These are phyloP conservation scores for Andrena marginata DNA, from an alignment of 2,888 invertebrate species.

Conservation along the genomic window DNA sequence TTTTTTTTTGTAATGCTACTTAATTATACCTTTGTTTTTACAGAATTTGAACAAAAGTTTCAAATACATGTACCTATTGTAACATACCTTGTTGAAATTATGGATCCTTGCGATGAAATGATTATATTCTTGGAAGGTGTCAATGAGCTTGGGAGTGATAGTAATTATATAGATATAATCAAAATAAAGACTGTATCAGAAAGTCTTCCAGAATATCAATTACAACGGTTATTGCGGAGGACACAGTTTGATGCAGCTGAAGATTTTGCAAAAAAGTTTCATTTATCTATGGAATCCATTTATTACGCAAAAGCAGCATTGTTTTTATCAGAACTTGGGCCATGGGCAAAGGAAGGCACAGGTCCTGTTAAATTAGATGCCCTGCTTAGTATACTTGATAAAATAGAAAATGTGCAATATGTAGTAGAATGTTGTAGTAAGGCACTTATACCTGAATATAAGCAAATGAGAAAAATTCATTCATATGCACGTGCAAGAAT, in stretches of 20 bases:
- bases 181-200: constrained; percentile 83
- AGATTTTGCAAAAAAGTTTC: constrained; percentile 84
- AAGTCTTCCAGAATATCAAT: constrained; percentile 85
- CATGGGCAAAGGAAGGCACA: constrained; percentile 72
- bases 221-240: constrained; percentile 84
- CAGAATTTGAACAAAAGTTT: constrained; percentile 79
- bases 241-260: constrained; percentile 86
- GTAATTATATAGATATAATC: constrained; percentile 75
- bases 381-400: constrained; percentile 82
- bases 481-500: constrained; percentile 81
- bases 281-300: constrained; percentile 83
- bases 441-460: constrained; percentile 79
- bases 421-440: constrained; percentile 85
- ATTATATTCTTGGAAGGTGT: constrained; percentile 81
- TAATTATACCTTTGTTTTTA: constrained; percentile 35
- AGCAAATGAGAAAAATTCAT: constrained; percentile 78
- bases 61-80: constrained; percentile 76
- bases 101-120: constrained; percentile 75
- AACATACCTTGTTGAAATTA: constrained; percentile 78
- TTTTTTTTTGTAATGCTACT: constrained; percentile 25
- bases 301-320: constrained; percentile 84
- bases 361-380: constrained; percentile 79
- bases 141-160: constrained; percentile 27
- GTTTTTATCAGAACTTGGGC: constrained; percentile 79
- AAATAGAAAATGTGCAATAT: constrained; percentile 84